Evolutionary conservation across 2,113 vertebrate genomes (phyloP), one percentile per base, ranked within the genome.

Genomic region (Rhodinocichla rosea): DNA sequence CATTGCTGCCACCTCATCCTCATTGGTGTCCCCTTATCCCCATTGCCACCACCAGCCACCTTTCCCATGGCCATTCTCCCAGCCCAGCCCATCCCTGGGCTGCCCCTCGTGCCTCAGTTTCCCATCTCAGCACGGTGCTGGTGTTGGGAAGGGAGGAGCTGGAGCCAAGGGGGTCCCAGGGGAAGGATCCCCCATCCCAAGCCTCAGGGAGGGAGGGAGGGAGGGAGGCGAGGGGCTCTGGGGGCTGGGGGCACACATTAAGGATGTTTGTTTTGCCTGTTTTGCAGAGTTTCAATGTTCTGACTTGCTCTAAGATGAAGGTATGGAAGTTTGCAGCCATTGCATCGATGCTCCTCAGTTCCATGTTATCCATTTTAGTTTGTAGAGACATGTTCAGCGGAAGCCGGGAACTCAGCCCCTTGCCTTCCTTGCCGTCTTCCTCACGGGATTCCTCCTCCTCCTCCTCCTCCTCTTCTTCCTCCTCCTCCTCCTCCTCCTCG

Each of bases 301-400:
- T 98, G 98, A 98, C 97, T 98, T 92, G 95, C 98, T 98, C 98
- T 99, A 99, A 99, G 98, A 99, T 99, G 99, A 99, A 99, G 99
- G 98, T 99, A 99, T 99, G 99, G 99, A 99, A 99, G 98, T 97
- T 97, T 97, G 98, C 98, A 98, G 98, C 98, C 98, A 98, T 98
- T 93, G 98, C 98, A 98, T 98, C 98, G 96, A 97, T 99, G 98
- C 98, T 99, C 97, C 98, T 98, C 97, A 98, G 98, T 81, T 98
- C 98, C 97, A 91, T 98, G 88, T 97, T 99, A 90, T 98, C 98
- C 95, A 87, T 98, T 96, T 96, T 99, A 96, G 98, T 99, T 96
- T 88, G 98, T 98, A 98, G 95, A 98, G 98, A 98, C 97, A 97
- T 97, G 89, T 69, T 97, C 97, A 96, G 87, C 78, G 67, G 94